Percentiles rank a stretch among this genome's conserved stretches.
These are phyloP conservation scores for Xiphophorus couchianus DNA, from an alignment of 2,113 vertebrate species.

Conservation along the genomic window DNA sequence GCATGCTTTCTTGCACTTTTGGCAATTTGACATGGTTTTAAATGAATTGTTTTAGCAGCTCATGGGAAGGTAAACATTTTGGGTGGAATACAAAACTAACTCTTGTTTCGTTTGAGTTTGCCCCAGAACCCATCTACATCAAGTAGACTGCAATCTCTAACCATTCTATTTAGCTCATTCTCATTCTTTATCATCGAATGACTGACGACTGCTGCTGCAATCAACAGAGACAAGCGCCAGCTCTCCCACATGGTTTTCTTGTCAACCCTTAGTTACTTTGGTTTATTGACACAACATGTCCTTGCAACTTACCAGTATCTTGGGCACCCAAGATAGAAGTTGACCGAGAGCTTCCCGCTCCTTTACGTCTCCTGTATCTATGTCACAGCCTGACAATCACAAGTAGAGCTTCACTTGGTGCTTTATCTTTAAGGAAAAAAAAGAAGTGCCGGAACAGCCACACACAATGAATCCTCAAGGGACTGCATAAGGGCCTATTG, in stretches of 20 bases:
- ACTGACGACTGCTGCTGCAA: constrained; percentile 4
- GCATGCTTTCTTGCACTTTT: constrained; percentile 1
- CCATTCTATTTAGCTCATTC: neutral
- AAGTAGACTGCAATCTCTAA: neutral
- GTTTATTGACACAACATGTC: constrained; percentile 24
- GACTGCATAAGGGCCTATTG: constrained; percentile 20
- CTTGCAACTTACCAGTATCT: constrained; percentile 53
- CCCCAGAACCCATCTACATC: constrained; percentile 1
- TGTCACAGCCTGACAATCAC: constrained; percentile 63
- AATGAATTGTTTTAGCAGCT: neutral
- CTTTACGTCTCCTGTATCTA: constrained; percentile 56
- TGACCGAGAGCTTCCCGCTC: constrained; percentile 60
- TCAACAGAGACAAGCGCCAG: constrained; percentile 21
- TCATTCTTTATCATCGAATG: neutral
- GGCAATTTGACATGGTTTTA: neutral
- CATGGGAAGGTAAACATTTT: neutral
- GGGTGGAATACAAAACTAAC: neutral
- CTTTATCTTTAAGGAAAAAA: constrained; percentile 57
- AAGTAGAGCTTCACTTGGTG: constrained; percentile 65
- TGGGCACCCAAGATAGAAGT: constrained; percentile 66
- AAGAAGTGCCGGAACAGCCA: constrained; percentile 47
- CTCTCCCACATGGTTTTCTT: constrained; percentile 19
- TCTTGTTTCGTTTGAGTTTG: neutral
- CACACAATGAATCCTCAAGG: constrained; percentile 40
- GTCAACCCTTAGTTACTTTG: constrained; percentile 31